Conservation (phyloP, 2,888 invertebrate species). For the Smittia sp. region DNA sequence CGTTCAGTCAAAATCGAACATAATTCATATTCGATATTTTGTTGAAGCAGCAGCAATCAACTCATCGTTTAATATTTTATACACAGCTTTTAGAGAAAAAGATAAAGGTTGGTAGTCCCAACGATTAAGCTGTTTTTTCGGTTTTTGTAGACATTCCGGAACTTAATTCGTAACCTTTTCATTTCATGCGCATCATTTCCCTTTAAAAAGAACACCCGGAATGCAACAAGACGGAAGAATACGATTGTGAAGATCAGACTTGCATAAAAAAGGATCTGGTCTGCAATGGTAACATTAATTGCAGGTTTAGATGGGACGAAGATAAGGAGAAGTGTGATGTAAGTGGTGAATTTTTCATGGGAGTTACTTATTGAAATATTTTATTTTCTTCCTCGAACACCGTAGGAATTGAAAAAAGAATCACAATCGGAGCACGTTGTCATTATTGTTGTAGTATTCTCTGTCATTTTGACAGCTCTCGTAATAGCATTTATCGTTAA, state of each 20-base stretch:
- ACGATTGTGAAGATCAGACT: constrained; percentile 82
- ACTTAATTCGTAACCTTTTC: neutral
- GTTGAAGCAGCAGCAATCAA: constrained; percentile 62
- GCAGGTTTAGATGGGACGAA: constrained; percentile 80
- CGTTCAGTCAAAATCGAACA: constrained; percentile 64
- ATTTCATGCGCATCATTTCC: constrained; percentile 44
- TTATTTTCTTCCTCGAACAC: constrained; percentile 24
- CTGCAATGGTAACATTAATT: constrained; percentile 76
- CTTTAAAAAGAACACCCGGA: neutral
- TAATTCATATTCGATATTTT: constrained; percentile 72
- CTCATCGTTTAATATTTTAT: constrained; percentile 68
- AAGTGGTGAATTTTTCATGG: constrained; percentile 46
- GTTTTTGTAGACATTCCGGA: constrained; percentile 42
- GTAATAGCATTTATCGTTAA: constrained; percentile 85
- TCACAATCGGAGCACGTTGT: constrained; percentile 69
- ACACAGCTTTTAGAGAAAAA: constrained; percentile 70
- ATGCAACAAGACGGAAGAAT: no score
- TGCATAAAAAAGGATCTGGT: constrained; percentile 69
- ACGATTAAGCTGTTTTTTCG: no score
- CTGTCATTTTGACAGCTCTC: constrained; percentile 82
- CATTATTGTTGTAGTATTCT: constrained; percentile 84
- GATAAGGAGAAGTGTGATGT: constrained; percentile 56
- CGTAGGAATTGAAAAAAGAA: neutral
- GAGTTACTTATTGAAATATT: constrained; percentile 22
- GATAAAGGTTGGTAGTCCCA: constrained; percentile 56